Conservation (phyloP, 2,113 vertebrate species). For the Paedocypris sp. region DNA sequence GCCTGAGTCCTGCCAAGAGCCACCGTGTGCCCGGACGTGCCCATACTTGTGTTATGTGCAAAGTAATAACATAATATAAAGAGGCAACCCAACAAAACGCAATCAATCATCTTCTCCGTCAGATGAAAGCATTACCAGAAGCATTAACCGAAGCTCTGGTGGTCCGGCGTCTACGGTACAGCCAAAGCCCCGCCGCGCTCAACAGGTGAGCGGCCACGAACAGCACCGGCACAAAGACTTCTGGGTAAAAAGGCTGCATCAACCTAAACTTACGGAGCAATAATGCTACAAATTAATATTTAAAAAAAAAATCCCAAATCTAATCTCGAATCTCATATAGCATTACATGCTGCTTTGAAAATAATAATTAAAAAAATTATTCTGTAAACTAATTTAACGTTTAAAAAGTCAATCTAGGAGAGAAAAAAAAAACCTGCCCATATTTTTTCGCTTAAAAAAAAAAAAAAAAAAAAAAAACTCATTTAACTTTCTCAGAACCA, state of each 20-base stretch:
- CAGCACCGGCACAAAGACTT: conserved; percentile 46
- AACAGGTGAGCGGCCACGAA: conserved; percentile 53
- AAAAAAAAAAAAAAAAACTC: too few species aligned
- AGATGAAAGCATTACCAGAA: conserved; percentile 38
- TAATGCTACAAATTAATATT: neutral
- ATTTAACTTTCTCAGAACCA: too few species aligned
- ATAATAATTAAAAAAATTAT: too few species aligned
- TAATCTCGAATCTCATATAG: too few species aligned
- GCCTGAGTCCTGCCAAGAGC: too few species aligned
- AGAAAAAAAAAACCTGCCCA: too few species aligned
- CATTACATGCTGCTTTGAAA: too few species aligned
- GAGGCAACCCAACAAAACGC: conserved; percentile 39
- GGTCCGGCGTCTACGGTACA: conserved; percentile 38
- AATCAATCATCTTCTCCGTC: too few species aligned
- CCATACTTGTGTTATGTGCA: neutral
- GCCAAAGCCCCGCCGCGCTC: conserved; percentile 58
- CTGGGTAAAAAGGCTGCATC: conserved; percentile 53
- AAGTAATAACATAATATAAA: neutral
- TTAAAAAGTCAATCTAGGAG: too few species aligned
- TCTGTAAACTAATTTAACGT: too few species aligned
- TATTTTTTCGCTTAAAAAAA: too few species aligned
- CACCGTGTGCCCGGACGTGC: neutral
- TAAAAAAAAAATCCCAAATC: too few species aligned
- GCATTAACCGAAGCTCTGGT: conserved; percentile 36
- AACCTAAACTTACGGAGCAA: neutral